Evolutionary conservation across 2,113 vertebrate genomes (phyloP).

Genomic region (Mus pahari): DNA sequence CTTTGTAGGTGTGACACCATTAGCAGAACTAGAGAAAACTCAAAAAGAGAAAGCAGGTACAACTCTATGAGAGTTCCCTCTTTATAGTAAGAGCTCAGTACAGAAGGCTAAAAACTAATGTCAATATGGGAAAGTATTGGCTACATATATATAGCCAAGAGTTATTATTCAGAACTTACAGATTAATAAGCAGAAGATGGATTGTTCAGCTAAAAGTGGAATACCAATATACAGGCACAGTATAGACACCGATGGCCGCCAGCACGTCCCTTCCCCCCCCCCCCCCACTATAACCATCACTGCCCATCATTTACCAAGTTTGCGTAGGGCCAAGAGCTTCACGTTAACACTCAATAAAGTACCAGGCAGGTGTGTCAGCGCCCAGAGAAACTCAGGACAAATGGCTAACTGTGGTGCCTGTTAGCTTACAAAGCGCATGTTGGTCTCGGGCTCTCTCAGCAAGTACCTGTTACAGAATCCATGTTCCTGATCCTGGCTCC

Average conservation of each 20-base stretch:
- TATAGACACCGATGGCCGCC: background rate
- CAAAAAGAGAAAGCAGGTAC: constrained; percentile 2
- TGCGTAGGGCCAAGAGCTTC: background rate
- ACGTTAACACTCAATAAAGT: background rate
- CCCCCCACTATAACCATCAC: background rate
- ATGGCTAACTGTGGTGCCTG: background rate
- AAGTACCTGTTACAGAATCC: background rate
- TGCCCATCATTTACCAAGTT: background rate
- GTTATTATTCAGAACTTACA: constrained; percentile 23
- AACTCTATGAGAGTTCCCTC: constrained; percentile 21
- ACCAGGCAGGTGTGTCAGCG: background rate
- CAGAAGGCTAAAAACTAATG: background rate
- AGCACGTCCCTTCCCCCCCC: no score
- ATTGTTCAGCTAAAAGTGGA: background rate
- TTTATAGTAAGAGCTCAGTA: background rate
- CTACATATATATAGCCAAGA: background rate
- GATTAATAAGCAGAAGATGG: constrained; percentile 34
- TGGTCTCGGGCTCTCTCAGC: background rate
- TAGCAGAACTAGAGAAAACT: constrained; percentile 16
- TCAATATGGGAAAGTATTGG: background rate
- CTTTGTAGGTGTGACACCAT: background rate
- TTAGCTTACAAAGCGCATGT: background rate
- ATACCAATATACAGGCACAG: background rate
- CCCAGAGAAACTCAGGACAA: background rate
- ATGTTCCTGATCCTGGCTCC: no score